Conservation (phyloP, 2,888 invertebrate genomes). For the Melieria omissa region DNA sequence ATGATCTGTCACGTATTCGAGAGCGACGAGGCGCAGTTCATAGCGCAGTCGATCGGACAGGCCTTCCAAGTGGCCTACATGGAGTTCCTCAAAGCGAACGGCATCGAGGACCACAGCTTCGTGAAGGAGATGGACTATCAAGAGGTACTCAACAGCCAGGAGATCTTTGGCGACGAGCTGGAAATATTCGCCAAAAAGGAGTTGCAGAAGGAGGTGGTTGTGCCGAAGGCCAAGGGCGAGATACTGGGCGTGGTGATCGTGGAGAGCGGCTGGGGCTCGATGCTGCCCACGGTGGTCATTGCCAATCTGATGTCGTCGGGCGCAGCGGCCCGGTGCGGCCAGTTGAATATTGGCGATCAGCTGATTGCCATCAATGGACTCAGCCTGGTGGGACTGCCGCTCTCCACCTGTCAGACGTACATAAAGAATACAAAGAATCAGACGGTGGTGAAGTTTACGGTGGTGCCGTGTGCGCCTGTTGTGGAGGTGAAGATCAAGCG, state of each 20-base stretch:
- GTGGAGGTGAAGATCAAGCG: conserved; percentile 99
- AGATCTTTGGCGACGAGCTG: conserved; percentile 98
- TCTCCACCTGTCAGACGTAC: conserved; percentile 98
- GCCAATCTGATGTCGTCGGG: conserved; percentile 97
- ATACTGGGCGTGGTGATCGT: conserved; percentile 98
- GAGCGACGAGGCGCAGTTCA: conserved; percentile 99
- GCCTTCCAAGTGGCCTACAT: conserved; percentile 99
- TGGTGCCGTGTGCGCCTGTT: conserved; percentile 99
- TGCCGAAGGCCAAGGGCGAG: conserved; percentile 98
- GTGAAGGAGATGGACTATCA: conserved; percentile 99
- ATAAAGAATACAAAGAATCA: conserved; percentile 99
- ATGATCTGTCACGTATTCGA: conserved; percentile 99
- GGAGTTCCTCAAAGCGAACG: conserved; percentile 99
- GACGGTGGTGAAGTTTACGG: conserved; percentile 98
- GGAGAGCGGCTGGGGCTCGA: conserved; percentile 99
- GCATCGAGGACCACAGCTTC: conserved; percentile 98
- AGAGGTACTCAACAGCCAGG: conserved; percentile 98
- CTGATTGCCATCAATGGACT: conserved; percentile 99
- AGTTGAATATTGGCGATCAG: conserved; percentile 98
- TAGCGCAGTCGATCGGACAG: conserved; percentile 99
- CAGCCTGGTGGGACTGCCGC: conserved; percentile 95
- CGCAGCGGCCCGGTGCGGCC: conserved; percentile 97
- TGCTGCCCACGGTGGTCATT: conserved; percentile 99
- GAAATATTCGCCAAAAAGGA: conserved; percentile 99
- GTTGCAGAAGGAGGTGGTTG: conserved; percentile 97